These are phyloP conservation scores for Nesometra sesokonis DNA, from an alignment of 35 echinoderm and acorn worm genomes.

Conservation along the genomic window DNA sequence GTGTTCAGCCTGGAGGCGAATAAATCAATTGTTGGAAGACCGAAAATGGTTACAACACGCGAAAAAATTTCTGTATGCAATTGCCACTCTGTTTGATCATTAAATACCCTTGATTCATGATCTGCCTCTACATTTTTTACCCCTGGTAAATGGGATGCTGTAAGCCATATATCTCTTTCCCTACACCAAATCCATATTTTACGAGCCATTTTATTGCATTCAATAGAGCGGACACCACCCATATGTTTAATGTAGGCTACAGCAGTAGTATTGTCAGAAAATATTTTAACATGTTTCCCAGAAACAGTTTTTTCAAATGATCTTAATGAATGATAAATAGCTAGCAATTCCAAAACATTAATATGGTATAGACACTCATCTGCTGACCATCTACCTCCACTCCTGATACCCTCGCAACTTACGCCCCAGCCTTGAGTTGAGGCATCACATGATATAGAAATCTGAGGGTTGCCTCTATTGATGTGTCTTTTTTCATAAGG, in stretches of 20 bases:
- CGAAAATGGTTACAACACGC: slow-evolving; percentile 24
- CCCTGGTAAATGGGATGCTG: not conserved
- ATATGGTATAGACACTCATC: slow-evolving; percentile 5
- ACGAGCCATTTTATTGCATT: slow-evolving; percentile 47
- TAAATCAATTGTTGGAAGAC: slow-evolving; percentile 46
- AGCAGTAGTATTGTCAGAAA: slow-evolving; percentile 47
- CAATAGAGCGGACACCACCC: slow-evolving; percentile 36
- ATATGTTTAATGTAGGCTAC: slow-evolving; percentile 55
- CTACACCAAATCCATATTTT: slow-evolving; percentile 57
- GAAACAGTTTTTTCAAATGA: not conserved
- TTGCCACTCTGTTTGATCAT: not conserved
- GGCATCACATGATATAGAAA: slow-evolving; percentile 31
- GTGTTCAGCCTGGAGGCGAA: slow-evolving; percentile 62
- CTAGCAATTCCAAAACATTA: slow-evolving; percentile 16
- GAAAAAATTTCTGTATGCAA: slow-evolving; percentile 33
- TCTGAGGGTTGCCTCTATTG: slow-evolving; percentile 17
- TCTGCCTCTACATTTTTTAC: not conserved
- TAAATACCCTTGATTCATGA: not conserved
- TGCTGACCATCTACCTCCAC: slow-evolving; percentile 7
- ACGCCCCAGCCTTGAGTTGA: slow-evolving; percentile 37
- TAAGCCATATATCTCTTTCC: slow-evolving; percentile 20
- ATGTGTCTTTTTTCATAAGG: not conserved
- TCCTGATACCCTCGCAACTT: not conserved
- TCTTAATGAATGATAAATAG: slow-evolving; percentile 13
- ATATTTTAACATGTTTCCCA: slow-evolving; percentile 35